These are phyloP conservation scores for Hypomecis punctinalis DNA, from an alignment of 2,888 invertebrate genomes.

Conservation along the genomic window DNA sequence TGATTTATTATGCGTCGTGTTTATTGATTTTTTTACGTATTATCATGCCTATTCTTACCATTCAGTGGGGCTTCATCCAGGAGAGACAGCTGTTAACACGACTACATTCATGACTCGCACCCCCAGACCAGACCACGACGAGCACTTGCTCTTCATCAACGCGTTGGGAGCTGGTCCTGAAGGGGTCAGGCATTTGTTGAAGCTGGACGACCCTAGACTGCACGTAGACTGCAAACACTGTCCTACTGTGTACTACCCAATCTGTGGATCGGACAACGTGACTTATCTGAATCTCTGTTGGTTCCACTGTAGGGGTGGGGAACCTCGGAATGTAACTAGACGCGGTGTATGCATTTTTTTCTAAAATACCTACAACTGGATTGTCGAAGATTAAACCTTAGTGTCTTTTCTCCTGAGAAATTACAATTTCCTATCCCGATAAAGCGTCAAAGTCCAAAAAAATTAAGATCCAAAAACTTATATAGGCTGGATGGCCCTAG, in stretches of 20 bases:
- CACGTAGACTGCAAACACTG: slow-evolving; percentile 1
- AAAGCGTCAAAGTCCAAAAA: too few relatives aligned
- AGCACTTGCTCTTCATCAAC: neutral
- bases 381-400: too few relatives aligned
- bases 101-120: neutral
- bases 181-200: neutral
- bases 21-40: too few relatives aligned
- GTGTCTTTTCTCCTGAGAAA: too few relatives aligned
- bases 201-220: neutral
- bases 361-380: neutral
- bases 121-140: slow-evolving; percentile 4
- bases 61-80: neutral
- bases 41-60: neutral
- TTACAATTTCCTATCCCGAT: too few relatives aligned
- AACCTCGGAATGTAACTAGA: neutral
- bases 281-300: slow-evolving; percentile 8
- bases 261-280: neutral
- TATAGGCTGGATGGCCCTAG: too few relatives aligned
- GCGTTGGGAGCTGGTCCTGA: neutral
- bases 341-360: slow-evolving; percentile 5
- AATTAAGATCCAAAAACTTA: too few relatives aligned
- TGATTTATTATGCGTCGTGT: too few relatives aligned
- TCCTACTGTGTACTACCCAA: slow-evolving; percentile 1
- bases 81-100: neutral
- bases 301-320: slow-evolving; percentile 4